Evolutionary conservation across 2,797 vertebrate genomes (phyloP).

Genomic region (Darevskia nairensis): DNA sequence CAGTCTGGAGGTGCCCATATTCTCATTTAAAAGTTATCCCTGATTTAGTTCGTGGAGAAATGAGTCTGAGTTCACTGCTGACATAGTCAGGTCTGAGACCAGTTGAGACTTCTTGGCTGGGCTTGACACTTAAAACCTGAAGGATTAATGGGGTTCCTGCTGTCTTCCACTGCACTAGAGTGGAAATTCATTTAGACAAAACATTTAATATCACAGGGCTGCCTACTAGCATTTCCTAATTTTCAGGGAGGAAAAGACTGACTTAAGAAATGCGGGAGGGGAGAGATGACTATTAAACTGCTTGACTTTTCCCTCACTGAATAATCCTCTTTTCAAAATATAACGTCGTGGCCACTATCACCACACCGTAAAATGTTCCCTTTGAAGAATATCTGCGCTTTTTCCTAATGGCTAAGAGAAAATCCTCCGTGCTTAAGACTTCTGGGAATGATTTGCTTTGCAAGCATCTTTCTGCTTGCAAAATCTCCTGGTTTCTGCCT

Average conservation of each 20-base stretch:
- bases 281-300: not conserved
- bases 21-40: not conserved
- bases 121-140: not conserved
- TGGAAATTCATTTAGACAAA: not conserved
- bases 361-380: not conserved
- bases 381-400: not conserved
- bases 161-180: too few species aligned
- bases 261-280: not conserved
- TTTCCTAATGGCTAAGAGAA: constrained; percentile 13
- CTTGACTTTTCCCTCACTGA: not conserved
- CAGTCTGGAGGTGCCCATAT: too few species aligned
- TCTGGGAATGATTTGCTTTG: not conserved
- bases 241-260: not conserved
- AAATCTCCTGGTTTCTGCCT: too few species aligned
- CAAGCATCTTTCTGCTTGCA: not conserved
- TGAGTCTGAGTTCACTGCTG: too few species aligned
- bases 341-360: not conserved
- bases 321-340: not conserved
- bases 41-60: not conserved
- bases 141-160: not conserved
- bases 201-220: not conserved
- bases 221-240: not conserved
- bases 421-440: not conserved
- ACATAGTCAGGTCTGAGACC: not conserved
- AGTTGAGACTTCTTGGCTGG: not conserved